Conservation (phyloP, 53 echinoderm and acorn worm genomes). For the Actinopyga echinites region DNA sequence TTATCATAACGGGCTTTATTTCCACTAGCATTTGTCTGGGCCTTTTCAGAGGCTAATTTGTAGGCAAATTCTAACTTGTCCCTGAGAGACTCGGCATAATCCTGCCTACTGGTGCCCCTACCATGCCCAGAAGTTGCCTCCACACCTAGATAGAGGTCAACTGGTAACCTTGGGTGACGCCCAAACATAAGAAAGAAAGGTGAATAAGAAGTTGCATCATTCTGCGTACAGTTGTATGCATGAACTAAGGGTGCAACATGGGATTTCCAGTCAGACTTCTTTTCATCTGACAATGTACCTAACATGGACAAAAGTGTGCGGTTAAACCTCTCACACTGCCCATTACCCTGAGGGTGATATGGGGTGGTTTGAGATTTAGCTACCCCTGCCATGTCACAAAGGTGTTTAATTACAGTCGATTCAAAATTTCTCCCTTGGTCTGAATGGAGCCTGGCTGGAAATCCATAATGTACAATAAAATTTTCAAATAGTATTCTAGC, state of each 20-base stretch:
- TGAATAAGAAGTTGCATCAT: conserved; percentile 50
- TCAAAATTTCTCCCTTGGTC: conserved; percentile 63
- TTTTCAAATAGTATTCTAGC: conserved; percentile 61
- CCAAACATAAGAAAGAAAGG: conserved; percentile 65
- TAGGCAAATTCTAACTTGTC: conserved; percentile 32
- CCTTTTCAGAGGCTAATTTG: conserved; percentile 19
- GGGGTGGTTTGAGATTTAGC: no score
- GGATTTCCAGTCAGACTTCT: conserved; percentile 42
- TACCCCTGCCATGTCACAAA: conserved; percentile 50
- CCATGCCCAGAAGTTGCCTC: not conserved
- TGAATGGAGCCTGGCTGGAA: conserved; percentile 63
- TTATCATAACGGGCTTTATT: conserved; percentile 6
- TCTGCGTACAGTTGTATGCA: conserved; percentile 33
- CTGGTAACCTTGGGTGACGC: conserved; percentile 54
- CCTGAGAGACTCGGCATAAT: conserved; percentile 22
- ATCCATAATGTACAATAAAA: no score
- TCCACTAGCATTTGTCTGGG: not conserved
- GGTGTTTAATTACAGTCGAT: conserved; percentile 40
- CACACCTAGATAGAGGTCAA: no score
- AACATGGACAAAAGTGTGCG: conserved; percentile 10
- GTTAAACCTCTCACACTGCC: no score
- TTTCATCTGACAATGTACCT: not conserved
- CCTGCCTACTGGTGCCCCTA: not conserved
- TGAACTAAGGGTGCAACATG: no score
- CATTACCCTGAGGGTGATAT: no score